Percentiles rank a stretch among this genome's conserved stretches.
These are phyloP conservation scores for Gavia stellata DNA, from an alignment of 2,113 vertebrate species.

Conservation along the genomic window DNA sequence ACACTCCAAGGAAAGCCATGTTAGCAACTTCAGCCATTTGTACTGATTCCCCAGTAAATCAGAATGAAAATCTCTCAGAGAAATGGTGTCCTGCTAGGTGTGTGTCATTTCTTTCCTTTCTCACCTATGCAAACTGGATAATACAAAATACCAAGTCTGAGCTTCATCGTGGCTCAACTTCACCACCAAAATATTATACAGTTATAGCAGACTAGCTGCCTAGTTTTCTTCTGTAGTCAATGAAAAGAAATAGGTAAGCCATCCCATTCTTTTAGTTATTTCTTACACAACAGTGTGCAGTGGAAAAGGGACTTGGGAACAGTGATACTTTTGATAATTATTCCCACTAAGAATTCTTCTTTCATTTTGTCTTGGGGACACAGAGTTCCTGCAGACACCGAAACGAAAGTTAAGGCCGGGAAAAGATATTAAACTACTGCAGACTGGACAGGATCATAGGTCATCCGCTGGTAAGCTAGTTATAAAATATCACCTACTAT, in stretches of 20 bases:
- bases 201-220: not conserved
- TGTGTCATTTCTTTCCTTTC: not conserved
- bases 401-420: not conserved
- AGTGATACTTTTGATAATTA: not conserved
- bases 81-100: not conserved
- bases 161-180: not conserved
- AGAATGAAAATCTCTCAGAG: not conserved
- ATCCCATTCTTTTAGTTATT: not conserved
- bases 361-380: not conserved
- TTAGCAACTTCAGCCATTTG: not conserved
- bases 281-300: not conserved
- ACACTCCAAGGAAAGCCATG: not conserved
- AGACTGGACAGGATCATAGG: not conserved
- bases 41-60: not conserved
- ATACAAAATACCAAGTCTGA: not conserved
- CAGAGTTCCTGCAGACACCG: not conserved
- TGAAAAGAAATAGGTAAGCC: not conserved
- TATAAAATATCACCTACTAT: not conserved
- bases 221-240: not conserved
- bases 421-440: conserved; percentile 8
- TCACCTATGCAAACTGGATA: not conserved
- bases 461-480: not conserved
- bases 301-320: not conserved
- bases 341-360: not conserved
- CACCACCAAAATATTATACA: not conserved